Conservation (phyloP, 2,888 invertebrate genomes). For the Amphimallon solstitiale region DNA sequence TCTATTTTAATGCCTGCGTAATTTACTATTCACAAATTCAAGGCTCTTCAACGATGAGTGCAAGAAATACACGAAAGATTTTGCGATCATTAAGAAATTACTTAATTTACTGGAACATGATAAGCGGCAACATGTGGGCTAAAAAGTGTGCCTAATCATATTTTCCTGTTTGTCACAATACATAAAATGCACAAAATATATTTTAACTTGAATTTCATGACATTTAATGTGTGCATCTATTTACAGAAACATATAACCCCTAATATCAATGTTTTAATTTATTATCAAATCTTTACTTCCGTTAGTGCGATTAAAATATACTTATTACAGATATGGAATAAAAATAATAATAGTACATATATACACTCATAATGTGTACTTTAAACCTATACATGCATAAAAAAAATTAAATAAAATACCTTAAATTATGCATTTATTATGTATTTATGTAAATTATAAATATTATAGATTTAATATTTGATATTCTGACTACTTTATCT, state of each 20-base stretch:
- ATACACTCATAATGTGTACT: not conserved
- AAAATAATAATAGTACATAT: not conserved
- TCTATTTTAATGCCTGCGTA: too few species aligned
- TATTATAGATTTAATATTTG: too few species aligned
- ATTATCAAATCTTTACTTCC: not conserved
- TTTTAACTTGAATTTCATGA: too few species aligned
- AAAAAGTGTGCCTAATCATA: not conserved
- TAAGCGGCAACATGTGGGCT: constrained; percentile 10
- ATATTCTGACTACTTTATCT: too few species aligned
- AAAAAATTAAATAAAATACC: too few species aligned
- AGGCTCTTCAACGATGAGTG: not conserved
- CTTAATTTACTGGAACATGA: constrained; percentile 2
- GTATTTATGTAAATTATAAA: too few species aligned
- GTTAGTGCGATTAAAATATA: not conserved
- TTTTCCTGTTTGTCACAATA: not conserved
- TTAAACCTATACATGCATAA: too few species aligned
- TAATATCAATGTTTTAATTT: not conserved
- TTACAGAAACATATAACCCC: not conserved
- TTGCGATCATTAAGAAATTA: constrained; percentile 1
- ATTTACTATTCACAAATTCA: not conserved
- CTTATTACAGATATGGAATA: not conserved
- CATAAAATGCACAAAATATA: too few species aligned
- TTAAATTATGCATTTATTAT: too few species aligned
- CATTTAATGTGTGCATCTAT: too few species aligned
- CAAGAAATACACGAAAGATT: not conserved